These are phyloP conservation scores for Muntiacus reevesi DNA, from an alignment of 2,113 vertebrate species.

Conservation along the genomic window DNA sequence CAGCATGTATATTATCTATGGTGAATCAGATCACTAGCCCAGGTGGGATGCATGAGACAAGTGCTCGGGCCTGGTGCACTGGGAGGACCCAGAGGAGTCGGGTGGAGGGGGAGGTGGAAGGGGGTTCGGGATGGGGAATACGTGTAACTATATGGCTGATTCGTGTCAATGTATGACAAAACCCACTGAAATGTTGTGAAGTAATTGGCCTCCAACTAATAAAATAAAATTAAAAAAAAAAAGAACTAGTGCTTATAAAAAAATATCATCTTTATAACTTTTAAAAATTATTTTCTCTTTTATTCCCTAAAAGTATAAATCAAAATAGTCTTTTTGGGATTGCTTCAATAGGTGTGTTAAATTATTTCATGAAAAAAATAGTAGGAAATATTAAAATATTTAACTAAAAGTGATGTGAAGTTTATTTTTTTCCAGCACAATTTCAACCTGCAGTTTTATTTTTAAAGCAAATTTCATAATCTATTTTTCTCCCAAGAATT, in stretches of 20 bases:
- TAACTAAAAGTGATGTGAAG: neutral
- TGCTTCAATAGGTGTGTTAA: neutral
- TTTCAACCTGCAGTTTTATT: neutral
- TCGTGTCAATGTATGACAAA: too few species aligned
- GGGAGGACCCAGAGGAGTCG: too few species aligned
- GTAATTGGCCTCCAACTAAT: too few species aligned
- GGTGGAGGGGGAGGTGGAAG: too few species aligned
- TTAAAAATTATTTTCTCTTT: neutral
- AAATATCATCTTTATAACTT: neutral
- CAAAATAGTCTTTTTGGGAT: neutral
- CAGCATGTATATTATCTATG: too few species aligned
- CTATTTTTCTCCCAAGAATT: conserved; percentile 15
- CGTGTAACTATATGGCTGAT: too few species aligned
- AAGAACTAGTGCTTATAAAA: neutral
- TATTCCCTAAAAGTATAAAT: neutral
- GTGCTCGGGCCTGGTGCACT: too few species aligned
- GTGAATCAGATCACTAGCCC: too few species aligned
- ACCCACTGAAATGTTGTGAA: too few species aligned
- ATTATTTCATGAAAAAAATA: neutral
- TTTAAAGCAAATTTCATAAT: conserved; percentile 15
- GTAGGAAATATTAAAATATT: neutral
- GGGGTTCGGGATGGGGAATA: too few species aligned
- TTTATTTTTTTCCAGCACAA: neutral
- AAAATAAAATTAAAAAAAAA: too few species aligned
- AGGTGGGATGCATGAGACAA: too few species aligned